Evolutionary conservation across 2,888 invertebrate species (phyloP), one percentile per base, ranked within the genome.

Genomic region (Furcula furcula): DNA sequence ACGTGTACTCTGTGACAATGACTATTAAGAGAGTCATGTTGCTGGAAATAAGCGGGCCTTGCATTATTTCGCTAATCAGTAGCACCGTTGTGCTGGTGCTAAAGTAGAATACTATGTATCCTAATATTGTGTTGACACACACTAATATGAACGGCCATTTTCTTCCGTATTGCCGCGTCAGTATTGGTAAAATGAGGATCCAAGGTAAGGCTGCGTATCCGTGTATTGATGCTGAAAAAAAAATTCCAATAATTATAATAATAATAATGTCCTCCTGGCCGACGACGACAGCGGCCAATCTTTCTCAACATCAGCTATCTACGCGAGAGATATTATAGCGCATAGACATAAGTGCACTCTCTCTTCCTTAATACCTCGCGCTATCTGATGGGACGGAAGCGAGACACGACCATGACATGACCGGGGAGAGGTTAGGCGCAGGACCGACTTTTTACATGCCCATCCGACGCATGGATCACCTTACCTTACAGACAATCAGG

Each of bases 221-320:
- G 34, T 65, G 59, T 6, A 67, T 58, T 15, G 71, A 74, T 13
- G 69, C 70, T 74, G 64, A 39, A 66, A 70, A 33, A 15, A 29
- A 37, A 46, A 26, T 39, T 29, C 29, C 21, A 22, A 26, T 29
- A 18, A 21, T 21, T 19, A 31, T 26, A 18, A 11, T 30, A 31
- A n/a, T 21, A 21, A 3, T n/a, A 5, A 7, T 3, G 4, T n/a
- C 7, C 7, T 21, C 7, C 7, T 3, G 7, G 4, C 7, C 4
- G 7, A 21, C 4, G 21, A n/a, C n/a, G n/a, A n/a, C n/a, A n/a
- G n/a, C n/a, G n/a, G n/a, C n/a, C n/a, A n/a, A n/a, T n/a, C n/a
- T n/a, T n/a, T n/a, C n/a, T n/a, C n/a, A n/a, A n/a, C n/a, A n/a
- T n/a, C n/a, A n/a, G n/a, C n/a, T n/a, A n/a, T n/a, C n/a, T n/a